Base-by-base conservation (phyloP, 2,888 invertebrate genomes). In the Hylaea fasciaria region DNA sequence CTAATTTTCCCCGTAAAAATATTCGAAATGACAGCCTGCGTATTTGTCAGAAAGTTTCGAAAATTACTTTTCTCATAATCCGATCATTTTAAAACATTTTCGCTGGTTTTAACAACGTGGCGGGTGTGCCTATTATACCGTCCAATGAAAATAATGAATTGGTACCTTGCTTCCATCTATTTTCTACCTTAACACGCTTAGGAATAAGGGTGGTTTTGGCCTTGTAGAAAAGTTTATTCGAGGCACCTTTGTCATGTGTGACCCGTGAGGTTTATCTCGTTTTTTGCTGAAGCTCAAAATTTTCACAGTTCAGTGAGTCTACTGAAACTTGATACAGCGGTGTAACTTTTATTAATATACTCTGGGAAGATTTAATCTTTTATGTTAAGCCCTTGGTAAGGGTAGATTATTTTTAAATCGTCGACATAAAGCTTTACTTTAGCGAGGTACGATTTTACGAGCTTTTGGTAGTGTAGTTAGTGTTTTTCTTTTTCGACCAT, bases 261-360 rank as follows among this genome's bases (percentile, higher is more conserved):
- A 68, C 59, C 62, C 53, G 61, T 65, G 56, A 62, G 66, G 64
- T 68, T 74, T 74, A 78, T 76, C 70, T 74, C 69, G 73, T 57
- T 78, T 76, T 58, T 73, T 66, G 68, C 64, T 64, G 65, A 64
- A 65, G 72, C 71, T 74, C 68, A 72, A 74, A 77, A 71, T 78
- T 70, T 77, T 74, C 68, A 70, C 71, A 69, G 68, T 67, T 73
- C 73, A 74, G 70, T 77, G 71, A 72, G 59, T 68, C 48, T 22
- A 22, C 32, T 50, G 52, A 57, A 64, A 66, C 57, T 71, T 68
- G 59, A 53, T 70, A 52, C 53, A 60, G 54, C 54, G 45, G 14
- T 44, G 43, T 37, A 17, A 58, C 43, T 48, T 58, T 55, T 57
- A 54, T 54, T 52, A 54, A 62, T 53, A 58, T 32, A 51, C 48